A percentile compares a stretch with the other conserved stretches of the same genome.
phyloP scores from a whole-genome alignment of 2,113 vertebrate genomes.

The Isichthys henryi region DNA sequence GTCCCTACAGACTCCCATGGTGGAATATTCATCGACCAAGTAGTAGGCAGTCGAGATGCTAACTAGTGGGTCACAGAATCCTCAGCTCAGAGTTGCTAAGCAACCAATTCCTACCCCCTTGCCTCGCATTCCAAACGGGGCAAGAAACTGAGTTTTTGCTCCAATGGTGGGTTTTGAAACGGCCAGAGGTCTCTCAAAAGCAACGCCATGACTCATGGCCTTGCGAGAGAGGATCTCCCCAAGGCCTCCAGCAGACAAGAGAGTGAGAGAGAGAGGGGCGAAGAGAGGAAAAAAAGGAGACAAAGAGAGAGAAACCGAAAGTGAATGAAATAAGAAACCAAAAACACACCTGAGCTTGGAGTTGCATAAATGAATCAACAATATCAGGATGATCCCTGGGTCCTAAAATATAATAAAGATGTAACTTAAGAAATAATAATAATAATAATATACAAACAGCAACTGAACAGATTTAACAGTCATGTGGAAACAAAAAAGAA shows the following conservation, averaged over 20 bases:
- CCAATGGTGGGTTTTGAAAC: constrained; percentile 18
- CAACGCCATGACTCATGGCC: constrained; percentile 44
- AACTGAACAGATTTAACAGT: constrained; percentile 99
- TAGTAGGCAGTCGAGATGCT: not conserved
- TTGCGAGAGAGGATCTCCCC: constrained; percentile 43
- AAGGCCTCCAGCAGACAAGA: constrained; percentile 41
- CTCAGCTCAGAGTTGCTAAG: not conserved
- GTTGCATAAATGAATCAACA: constrained; percentile 99
- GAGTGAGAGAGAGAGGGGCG: constrained; percentile 29
- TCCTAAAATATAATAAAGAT: constrained; percentile 99
- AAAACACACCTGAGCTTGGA: constrained; percentile 99
- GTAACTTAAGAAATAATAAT: constrained; percentile 99
- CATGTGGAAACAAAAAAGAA: constrained; percentile 85
- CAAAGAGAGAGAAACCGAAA: constrained; percentile 83
- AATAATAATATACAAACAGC: constrained; percentile 94
- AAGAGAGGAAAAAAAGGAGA: constrained; percentile 70
- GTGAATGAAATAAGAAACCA: constrained; percentile 99
- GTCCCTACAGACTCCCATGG: not conserved
- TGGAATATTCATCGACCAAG: not conserved
- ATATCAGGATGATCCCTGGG: constrained; percentile 99
- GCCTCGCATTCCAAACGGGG: constrained; percentile 25
- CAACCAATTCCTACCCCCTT: constrained; percentile 14
- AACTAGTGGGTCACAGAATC: constrained; percentile 8
- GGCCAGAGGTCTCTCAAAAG: constrained; percentile 39
- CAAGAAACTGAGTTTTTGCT: constrained; percentile 30